Evolutionary conservation across 2,113 vertebrate species (phyloP), one percentile per base, ranked within the genome.

Genomic region (Lophura nycthemera): DNA sequence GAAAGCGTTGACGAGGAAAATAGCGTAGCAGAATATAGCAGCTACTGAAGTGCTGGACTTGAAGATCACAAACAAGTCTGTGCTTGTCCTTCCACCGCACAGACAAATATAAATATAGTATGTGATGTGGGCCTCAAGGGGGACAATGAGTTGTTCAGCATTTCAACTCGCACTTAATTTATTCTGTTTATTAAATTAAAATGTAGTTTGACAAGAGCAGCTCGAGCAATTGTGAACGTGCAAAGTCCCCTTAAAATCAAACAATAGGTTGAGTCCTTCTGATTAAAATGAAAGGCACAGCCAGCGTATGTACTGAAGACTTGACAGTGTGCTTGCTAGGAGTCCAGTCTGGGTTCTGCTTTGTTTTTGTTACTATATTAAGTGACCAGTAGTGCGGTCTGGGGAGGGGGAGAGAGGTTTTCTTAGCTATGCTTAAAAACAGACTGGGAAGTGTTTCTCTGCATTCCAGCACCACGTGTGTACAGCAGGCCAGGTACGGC

Each of bases 21-120:
- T 73, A 85, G 91, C 93, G 88, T 43, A 86, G 90, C 89, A 96
- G 72, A 93, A 95, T 92, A 86, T 71, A 96, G 96, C 88, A 96
- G 90, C 82, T 93, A 89, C 52, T 91, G 84, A 96, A 95, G 93
- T 92, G 45, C 81, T 96, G 93, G 96, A 85, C 93, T 96, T 92
- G 92, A 74, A 81, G 65, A 86, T 97, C 69, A 88, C 76, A 93
- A 96, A 97, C 97, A 98, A 95, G 97, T 94, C 96, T 96, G 89
- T 92, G 84, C 97, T 96, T 98, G 97, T 97, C 93, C 72, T 96
- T 89, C 78, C 72, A 21, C 96, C 94, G 72, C 86, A 71, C 91
- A 88, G 89, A 54, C 71, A 95, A 90, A 91, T 97, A 87, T 90
- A 97, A 97, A 97, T 97, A 97, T 90, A 96, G 95, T 86, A 64